Evolutionary conservation across 2,888 invertebrate genomes (phyloP).

Genomic region (Artemia sinica): DNA sequence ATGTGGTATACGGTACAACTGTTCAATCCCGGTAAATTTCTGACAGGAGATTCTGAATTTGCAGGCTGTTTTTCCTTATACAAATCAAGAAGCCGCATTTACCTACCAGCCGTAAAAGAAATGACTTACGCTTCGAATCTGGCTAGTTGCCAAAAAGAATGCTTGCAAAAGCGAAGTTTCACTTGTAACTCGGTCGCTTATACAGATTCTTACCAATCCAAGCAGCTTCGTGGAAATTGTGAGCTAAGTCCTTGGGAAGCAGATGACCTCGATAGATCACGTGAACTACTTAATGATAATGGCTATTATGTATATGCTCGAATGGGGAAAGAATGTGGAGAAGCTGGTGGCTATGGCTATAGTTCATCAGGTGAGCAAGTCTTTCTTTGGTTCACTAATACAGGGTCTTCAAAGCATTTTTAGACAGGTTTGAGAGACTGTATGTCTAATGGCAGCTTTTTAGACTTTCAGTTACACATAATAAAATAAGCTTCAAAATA

Average conservation of each 20-base stretch:
- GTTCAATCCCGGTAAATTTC: no score
- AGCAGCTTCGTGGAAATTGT: slow-evolving; percentile 34
- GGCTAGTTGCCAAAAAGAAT: not conserved
- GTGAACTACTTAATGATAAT: slow-evolving; percentile 41
- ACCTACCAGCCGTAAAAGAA: not conserved
- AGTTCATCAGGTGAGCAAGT: not conserved
- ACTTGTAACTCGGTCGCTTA: not conserved
- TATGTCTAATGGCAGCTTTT: no score
- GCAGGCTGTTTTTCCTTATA: not conserved
- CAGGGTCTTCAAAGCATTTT: no score
- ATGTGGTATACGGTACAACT: not conserved
- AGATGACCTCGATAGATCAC: slow-evolving; percentile 43
- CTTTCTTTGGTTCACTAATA: no score
- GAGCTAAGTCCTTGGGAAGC: slow-evolving; percentile 47
- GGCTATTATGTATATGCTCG: slow-evolving; percentile 46
- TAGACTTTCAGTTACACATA: no score
- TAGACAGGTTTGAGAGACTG: no score
- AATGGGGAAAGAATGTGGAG: not conserved
- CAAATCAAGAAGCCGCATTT: slow-evolving; percentile 10
- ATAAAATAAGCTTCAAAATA: no score
- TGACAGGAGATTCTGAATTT: not conserved
- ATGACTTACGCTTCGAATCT: not conserved
- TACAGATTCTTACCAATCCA: slow-evolving; percentile 22
- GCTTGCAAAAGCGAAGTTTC: not conserved
- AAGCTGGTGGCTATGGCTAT: not conserved